These are phyloP conservation scores for Potamarius usumacintae DNA, from an alignment of 2,113 vertebrate species.

Conservation along the genomic window DNA sequence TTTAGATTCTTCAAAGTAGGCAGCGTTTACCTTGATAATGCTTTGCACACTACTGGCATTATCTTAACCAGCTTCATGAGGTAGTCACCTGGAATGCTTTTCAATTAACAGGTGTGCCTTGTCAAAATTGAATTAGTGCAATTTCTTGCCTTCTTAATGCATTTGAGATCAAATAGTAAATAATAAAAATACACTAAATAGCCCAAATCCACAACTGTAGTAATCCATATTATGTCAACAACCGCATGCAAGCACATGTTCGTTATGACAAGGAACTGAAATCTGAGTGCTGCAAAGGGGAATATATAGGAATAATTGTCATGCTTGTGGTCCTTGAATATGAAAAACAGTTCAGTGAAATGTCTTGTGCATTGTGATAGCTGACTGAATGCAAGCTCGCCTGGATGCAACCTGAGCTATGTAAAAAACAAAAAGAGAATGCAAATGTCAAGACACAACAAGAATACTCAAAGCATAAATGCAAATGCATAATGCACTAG, in stretches of 20 bases:
- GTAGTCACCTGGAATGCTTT: too few species aligned
- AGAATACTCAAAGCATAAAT: slow-evolving; percentile 22
- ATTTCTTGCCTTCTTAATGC: too few species aligned
- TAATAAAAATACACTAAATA: too few species aligned
- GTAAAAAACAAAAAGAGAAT: slow-evolving; percentile 18
- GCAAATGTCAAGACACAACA: slow-evolving; percentile 20
- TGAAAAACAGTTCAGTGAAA: not conserved
- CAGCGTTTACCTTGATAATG: too few species aligned
- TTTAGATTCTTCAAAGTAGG: too few species aligned
- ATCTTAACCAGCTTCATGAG: too few species aligned
- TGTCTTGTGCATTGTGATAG: not conserved
- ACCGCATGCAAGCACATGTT: not conserved
- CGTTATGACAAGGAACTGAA: not conserved
- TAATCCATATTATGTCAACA: too few species aligned
- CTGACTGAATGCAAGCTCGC: not conserved
- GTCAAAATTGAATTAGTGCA: too few species aligned
- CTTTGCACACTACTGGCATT: too few species aligned
- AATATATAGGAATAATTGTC: not conserved
- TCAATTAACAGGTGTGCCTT: too few species aligned
- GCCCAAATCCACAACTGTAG: too few species aligned
- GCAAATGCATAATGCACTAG: slow-evolving; percentile 28
- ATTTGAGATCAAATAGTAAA: too few species aligned
- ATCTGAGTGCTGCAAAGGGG: not conserved
- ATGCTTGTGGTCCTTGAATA: not conserved
- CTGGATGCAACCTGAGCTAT: slow-evolving; percentile 27